Evolutionary conservation across 2,797 vertebrate species (phyloP).

Genomic region (Chelidonichthys spinosus): DNA sequence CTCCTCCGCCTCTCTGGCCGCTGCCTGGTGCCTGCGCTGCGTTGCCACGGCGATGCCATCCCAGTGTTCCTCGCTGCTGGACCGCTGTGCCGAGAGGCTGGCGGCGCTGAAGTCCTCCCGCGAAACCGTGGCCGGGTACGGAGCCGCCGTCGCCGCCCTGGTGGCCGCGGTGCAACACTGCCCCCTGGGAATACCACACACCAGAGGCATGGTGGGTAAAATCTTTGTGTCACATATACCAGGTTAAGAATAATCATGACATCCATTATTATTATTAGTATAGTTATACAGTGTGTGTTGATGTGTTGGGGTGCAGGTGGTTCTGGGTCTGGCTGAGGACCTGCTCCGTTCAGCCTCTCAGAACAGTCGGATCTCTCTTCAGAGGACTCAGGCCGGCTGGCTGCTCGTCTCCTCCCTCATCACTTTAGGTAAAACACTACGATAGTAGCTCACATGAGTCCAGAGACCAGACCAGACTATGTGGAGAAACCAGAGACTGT

Average conservation of each 20-base stretch:
- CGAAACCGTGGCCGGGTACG: slow-evolving; percentile 91
- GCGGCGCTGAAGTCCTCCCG: slow-evolving; percentile 87
- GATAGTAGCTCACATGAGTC: too few species aligned
- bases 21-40: slow-evolving; percentile 93
- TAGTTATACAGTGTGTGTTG: slow-evolving; percentile 1
- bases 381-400: slow-evolving; percentile 93
- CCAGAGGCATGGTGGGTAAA: slow-evolving; percentile 88
- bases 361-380: slow-evolving; percentile 90
- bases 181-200: slow-evolving; percentile 92
- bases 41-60: slow-evolving; percentile 88
- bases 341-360: slow-evolving; percentile 92
- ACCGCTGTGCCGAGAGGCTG: slow-evolving; percentile 89
- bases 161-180: slow-evolving; percentile 90
- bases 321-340: slow-evolving; percentile 90
- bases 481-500: too few species aligned
- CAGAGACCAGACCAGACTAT: too few species aligned
- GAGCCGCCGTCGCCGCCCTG: slow-evolving; percentile 89
- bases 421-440: slow-evolving; percentile 86
- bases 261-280: too few species aligned
- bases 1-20: slow-evolving; percentile 86
- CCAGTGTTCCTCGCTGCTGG: slow-evolving; percentile 85
- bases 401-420: slow-evolving; percentile 89
- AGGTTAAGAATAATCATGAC: too few species aligned
- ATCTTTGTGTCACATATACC: neutral
- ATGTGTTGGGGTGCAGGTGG: slow-evolving; percentile 78